Percentiles rank a stretch among this genome's conserved stretches.
These are phyloP conservation scores for Caenorhabditis wallacei DNA, from an alignment of 2,888 invertebrate species.

Conservation along the genomic window DNA sequence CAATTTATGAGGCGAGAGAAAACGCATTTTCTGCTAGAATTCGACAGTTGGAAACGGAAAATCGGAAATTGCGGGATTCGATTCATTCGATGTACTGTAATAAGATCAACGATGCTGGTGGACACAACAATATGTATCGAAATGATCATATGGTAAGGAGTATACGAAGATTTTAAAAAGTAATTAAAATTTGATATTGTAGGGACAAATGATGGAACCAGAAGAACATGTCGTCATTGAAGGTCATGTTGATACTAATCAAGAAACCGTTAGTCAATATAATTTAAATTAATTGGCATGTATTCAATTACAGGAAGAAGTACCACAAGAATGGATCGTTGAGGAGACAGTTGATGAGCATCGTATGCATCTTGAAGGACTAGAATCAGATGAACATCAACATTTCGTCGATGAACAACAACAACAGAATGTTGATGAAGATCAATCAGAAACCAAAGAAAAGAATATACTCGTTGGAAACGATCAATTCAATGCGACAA, in stretches of 20 bases:
- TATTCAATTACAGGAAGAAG: constrained; percentile 45
- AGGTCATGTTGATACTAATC: constrained; percentile 33
- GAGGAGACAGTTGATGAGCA: constrained; percentile 62
- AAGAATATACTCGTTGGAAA: constrained; percentile 5
- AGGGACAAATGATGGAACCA: constrained; percentile 56
- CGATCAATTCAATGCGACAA: constrained; percentile 2
- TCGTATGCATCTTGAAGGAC: constrained; percentile 27
- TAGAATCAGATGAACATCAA: constrained; percentile 28
- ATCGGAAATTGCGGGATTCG: constrained; percentile 58
- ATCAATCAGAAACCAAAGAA: constrained; percentile 7
- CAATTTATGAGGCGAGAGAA: constrained; percentile 46
- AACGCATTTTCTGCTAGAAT: constrained; percentile 50
- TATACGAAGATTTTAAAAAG: neutral
- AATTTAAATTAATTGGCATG: neutral
- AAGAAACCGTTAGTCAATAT: constrained; percentile 32
- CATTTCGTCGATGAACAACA: constrained; percentile 34
- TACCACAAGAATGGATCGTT: constrained; percentile 63
- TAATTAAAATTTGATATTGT: neutral
- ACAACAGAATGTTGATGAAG: constrained; percentile 11
- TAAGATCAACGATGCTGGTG: constrained; percentile 39
- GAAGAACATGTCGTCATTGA: constrained; percentile 53
- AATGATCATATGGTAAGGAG: constrained; percentile 49
- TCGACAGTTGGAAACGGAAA: constrained; percentile 62
- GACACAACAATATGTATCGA: constrained; percentile 35
- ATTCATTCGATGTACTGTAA: constrained; percentile 37